Evolutionary conservation across 1,140 invertebrate genomes (phyloP).

Genomic region (Euura saliciscinereae): DNA sequence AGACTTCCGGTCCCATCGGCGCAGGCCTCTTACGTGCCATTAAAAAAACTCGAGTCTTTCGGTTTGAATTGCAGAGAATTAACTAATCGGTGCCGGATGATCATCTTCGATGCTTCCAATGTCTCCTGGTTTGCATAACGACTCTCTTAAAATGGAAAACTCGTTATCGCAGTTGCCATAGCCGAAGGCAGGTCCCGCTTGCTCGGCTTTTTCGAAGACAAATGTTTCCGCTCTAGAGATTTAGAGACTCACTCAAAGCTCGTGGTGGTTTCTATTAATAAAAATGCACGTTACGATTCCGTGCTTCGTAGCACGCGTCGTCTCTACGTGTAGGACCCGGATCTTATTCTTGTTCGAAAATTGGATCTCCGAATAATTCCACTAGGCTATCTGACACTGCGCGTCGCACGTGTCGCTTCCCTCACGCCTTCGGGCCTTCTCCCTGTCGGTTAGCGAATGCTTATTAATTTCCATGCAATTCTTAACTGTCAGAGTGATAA

Average conservation of each 20-base stretch:
- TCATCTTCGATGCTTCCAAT: neutral
- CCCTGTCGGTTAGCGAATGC: neutral
- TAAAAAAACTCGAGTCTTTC: neutral
- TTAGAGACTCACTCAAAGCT: neutral
- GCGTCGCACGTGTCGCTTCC: neutral
- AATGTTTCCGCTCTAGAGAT: constrained; percentile 1
- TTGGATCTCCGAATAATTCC: neutral
- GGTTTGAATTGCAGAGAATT: neutral
- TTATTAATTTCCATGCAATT: constrained; percentile 5
- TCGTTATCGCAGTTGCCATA: neutral
- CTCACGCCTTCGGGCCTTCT: neutral
- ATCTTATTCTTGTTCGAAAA: neutral
- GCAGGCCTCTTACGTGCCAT: neutral
- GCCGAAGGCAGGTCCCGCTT: neutral
- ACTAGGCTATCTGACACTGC: neutral
- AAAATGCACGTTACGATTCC: neutral
- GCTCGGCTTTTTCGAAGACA: neutral
- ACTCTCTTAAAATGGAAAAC: constrained; percentile 4
- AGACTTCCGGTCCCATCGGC: neutral
- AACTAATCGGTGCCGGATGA: neutral
- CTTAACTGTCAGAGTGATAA: neutral
- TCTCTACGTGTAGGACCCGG: neutral
- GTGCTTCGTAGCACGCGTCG: neutral
- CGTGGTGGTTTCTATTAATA: constrained; percentile 7
- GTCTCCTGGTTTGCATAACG: neutral